A percentile compares a stretch with the other conserved stretches of the same genome.
These are phyloP conservation scores for Caenorhabditis briggsae DNA, from an alignment of 1,140 invertebrate species.

Conservation along the genomic window DNA sequence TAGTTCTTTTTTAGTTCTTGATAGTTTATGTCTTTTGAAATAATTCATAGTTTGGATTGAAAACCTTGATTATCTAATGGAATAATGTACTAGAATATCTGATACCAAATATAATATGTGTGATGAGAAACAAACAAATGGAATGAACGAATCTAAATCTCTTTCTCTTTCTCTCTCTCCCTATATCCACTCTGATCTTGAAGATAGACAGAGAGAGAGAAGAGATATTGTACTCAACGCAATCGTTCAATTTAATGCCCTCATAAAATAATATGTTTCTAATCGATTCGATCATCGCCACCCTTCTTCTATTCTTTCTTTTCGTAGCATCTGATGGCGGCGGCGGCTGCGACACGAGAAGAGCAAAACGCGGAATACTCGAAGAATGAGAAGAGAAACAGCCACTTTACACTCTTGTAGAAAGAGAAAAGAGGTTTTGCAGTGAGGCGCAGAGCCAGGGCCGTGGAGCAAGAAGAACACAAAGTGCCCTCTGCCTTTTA, in stretches of 20 bases:
- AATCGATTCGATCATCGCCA: conserved; percentile 34
- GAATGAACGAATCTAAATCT: too few relatives aligned
- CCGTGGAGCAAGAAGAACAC: conserved; percentile 38
- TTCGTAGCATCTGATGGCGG: not conserved
- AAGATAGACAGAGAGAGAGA: too few relatives aligned
- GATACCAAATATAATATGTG: too few relatives aligned
- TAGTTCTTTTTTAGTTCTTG: not conserved
- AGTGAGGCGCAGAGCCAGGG: not conserved
- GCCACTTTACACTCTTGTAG: conserved; percentile 50
- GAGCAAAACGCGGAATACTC: conserved; percentile 34
- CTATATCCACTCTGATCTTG: too few relatives aligned
- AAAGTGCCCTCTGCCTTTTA: conserved; percentile 55
- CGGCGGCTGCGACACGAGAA: conserved; percentile 28
- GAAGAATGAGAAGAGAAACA: not conserved
- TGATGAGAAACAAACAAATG: too few relatives aligned
- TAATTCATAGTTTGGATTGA: too few relatives aligned
- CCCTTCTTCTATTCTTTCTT: not conserved
- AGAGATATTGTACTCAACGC: conserved; percentile 6
- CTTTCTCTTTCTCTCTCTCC: too few relatives aligned
- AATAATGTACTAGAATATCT: too few relatives aligned
- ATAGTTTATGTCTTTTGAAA: not conserved
- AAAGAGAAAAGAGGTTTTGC: not conserved
- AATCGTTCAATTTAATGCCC: conserved; percentile 7
- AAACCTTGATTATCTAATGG: too few relatives aligned
- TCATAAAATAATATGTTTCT: conserved; percentile 52